Evolutionary conservation across 2,888 invertebrate species (phyloP).

Genomic region (Pristionchus mayeri): DNA sequence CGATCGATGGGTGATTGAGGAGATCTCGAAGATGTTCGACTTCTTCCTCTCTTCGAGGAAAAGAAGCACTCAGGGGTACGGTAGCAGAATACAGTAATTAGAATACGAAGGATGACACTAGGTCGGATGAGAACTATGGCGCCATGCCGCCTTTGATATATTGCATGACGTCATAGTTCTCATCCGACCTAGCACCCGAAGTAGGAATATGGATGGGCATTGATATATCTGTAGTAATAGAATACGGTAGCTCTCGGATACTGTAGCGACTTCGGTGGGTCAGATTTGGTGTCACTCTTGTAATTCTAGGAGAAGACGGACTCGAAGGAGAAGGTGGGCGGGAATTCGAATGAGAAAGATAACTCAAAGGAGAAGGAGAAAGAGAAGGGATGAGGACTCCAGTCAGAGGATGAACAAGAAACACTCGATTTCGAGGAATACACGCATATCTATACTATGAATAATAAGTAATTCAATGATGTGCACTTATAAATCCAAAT

Average conservation of each 20-base stretch:
- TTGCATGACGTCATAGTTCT: too few species aligned
- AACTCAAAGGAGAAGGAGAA: constrained; percentile 22
- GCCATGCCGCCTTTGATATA: too few species aligned
- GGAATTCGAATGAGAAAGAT: background rate
- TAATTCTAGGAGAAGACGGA: background rate
- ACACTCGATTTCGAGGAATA: background rate
- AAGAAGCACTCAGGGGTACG: background rate
- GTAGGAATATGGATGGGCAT: too few species aligned
- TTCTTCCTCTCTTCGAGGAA: constrained; percentile 3
- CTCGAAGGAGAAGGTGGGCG: background rate
- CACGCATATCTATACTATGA: background rate
- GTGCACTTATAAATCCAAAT: too few species aligned
- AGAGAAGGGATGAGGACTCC: background rate
- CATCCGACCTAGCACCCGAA: too few species aligned
- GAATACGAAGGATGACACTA: too few species aligned
- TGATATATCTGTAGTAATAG: too few species aligned
- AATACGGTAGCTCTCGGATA: too few species aligned
- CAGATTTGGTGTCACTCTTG: background rate
- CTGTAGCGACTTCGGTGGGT: background rate
- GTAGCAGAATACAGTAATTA: too few species aligned
- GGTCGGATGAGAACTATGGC: too few species aligned
- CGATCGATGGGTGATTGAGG: constrained; percentile 7
- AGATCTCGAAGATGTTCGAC: background rate
- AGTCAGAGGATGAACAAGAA: background rate
- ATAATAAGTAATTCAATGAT: background rate